Conservation (phyloP, 2,113 vertebrate species). For the Kryptolebias marmoratus region DNA sequence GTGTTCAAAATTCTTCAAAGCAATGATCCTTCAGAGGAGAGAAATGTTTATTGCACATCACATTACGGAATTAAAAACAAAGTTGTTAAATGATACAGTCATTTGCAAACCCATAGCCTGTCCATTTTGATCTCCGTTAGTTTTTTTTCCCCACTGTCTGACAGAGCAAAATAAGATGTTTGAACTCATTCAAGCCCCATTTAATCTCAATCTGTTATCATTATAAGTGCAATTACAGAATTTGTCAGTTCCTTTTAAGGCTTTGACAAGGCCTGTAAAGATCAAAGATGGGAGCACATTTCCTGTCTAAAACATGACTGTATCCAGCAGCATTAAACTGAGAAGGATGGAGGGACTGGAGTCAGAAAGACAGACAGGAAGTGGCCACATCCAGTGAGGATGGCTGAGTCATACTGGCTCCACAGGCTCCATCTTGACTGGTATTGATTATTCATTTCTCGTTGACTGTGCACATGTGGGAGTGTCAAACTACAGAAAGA, state of each 20-base stretch:
- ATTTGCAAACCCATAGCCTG: neutral
- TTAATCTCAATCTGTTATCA: no score
- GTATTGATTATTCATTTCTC: slow-evolving; percentile 60
- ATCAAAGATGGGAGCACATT: neutral
- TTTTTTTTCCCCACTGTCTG: neutral
- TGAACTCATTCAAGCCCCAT: no score
- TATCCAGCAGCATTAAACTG: neutral
- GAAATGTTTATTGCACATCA: neutral
- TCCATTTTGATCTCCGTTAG: neutral
- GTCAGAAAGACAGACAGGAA: slow-evolving; percentile 15
- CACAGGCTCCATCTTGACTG: slow-evolving; percentile 33
- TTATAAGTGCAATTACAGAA: no score
- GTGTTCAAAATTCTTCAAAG: neutral
- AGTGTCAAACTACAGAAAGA: slow-evolving; percentile 16
- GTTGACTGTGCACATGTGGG: slow-evolving; percentile 28
- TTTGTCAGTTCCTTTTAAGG: no score
- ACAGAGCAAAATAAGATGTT: no score
- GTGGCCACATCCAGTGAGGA: slow-evolving; percentile 22
- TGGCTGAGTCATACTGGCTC: slow-evolving; percentile 40
- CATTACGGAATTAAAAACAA: neutral
- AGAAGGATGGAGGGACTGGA: neutral
- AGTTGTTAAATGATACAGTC: rapidly evolving
- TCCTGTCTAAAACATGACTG: neutral
- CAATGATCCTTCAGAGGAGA: neutral
- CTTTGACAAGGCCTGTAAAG: neutral